phyloP scores from a whole-genome alignment of 30 jellyfish, hydroid and myxozoan species.

The Catostylus mosaicus region DNA sequence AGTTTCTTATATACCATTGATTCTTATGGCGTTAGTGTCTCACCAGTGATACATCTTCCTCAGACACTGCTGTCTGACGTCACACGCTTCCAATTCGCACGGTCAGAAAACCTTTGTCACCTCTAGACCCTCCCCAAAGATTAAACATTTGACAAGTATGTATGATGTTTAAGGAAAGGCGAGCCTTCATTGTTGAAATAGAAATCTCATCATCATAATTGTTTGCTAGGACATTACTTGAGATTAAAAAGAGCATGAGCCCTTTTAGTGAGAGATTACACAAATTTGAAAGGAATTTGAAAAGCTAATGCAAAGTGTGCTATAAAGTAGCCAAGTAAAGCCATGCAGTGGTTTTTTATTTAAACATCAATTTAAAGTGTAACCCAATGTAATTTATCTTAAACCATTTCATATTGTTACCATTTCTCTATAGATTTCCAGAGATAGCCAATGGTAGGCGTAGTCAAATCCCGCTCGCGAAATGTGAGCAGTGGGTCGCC shows the following conservation, averaged over 20 bases:
- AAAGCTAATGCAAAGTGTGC: conserved; percentile 36
- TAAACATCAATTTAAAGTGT: conserved; percentile 28
- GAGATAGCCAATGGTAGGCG: conserved; percentile 1
- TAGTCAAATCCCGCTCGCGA: background rate
- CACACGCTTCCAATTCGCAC: conserved; percentile 12
- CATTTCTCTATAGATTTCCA: background rate
- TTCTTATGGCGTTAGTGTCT: too few relatives aligned
- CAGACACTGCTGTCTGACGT: too few relatives aligned
- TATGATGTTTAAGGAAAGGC: conserved; percentile 50
- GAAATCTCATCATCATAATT: conserved; percentile 44
- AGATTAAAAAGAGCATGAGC: conserved; percentile 36
- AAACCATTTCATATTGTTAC: conserved; percentile 16
- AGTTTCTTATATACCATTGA: too few relatives aligned
- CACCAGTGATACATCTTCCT: too few relatives aligned
- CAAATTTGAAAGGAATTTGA: conserved; percentile 53
- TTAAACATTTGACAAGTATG: conserved; percentile 47
- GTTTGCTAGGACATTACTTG: conserved; percentile 53
- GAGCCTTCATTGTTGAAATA: conserved; percentile 44
- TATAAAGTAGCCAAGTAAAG: conserved; percentile 33
- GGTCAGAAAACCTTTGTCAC: conserved; percentile 31
- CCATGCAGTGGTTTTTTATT: conserved; percentile 23
- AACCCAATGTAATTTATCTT: conserved; percentile 46
- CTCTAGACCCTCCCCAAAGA: conserved; percentile 38
- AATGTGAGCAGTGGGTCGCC: background rate
- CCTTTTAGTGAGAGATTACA: conserved; percentile 48